Percentiles rank a stretch among this genome's conserved stretches.
Evolutionary conservation across 1,140 invertebrate species (phyloP).

Genomic region (Rhopalosiphum maidis): DNA sequence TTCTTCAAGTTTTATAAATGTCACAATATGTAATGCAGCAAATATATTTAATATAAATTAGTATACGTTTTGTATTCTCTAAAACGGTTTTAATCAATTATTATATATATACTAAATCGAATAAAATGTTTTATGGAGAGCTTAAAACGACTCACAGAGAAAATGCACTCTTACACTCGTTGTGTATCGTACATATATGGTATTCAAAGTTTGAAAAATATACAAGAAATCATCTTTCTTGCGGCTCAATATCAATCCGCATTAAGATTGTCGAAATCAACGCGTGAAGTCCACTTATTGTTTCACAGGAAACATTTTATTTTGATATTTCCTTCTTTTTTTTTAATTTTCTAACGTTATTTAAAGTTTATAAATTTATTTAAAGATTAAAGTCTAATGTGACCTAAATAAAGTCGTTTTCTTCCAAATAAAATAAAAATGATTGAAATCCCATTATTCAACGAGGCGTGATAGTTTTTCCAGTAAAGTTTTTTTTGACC

Average conservation of each 20-base stretch:
- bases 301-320: background rate
- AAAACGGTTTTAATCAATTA: background rate
- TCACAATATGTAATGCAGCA: background rate
- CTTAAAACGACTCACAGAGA: background rate
- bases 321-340: background rate
- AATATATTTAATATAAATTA: no score
- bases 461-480: background rate
- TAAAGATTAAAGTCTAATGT: background rate
- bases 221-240: background rate
- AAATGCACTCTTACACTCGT: background rate
- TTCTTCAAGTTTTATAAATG: background rate
- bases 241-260: background rate
- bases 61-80: background rate
- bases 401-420: background rate
- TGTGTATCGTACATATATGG: background rate
- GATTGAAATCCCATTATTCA: background rate
- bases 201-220: background rate
- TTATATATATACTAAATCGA: background rate
- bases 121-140: background rate
- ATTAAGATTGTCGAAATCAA: background rate
- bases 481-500: background rate
- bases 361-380: background rate
- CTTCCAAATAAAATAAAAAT: background rate
- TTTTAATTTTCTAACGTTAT: background rate
- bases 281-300: background rate